These are phyloP conservation scores for Urocitellus parryii DNA, from an alignment of 2,113 vertebrate genomes.

Conservation along the genomic window DNA sequence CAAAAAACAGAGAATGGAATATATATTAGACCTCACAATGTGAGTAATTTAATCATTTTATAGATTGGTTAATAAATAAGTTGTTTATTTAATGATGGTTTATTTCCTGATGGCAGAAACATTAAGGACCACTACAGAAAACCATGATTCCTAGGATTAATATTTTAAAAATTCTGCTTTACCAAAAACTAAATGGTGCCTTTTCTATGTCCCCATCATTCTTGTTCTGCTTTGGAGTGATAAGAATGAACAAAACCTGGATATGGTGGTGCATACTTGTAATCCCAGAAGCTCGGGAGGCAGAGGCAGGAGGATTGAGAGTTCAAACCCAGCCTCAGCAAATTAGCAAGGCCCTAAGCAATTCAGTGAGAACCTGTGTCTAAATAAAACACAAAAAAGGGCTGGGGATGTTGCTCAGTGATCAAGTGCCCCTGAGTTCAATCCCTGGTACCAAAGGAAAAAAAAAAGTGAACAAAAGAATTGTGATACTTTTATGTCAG, in stretches of 20 bases:
- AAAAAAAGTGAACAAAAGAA: background rate
- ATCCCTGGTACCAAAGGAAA: no score
- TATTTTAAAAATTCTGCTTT: background rate
- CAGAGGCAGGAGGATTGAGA: no score
- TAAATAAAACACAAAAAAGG: no score
- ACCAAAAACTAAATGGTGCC: background rate
- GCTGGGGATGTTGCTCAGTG: no score
- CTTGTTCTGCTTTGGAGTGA: background rate
- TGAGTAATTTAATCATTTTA: constrained; percentile 56
- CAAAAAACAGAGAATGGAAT: constrained; percentile 17
- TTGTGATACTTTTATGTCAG: background rate
- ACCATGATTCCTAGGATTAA: background rate
- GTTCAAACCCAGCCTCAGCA: no score
- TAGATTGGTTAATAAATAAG: constrained; percentile 49
- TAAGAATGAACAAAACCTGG: background rate
- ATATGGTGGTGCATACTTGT: no score
- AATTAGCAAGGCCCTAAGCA: no score
- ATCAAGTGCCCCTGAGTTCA: no score
- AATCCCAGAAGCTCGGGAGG: no score
- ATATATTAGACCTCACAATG: constrained; percentile 34
- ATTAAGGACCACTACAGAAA: background rate
- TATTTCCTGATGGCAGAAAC: background rate
- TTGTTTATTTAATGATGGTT: constrained; percentile 39
- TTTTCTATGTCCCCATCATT: background rate
- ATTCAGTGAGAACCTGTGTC: no score